Percentiles rank a stretch among this genome's conserved stretches.
Evolutionary conservation across 1,140 invertebrate genomes (phyloP).

Genomic region (Calliphora vicina): DNA sequence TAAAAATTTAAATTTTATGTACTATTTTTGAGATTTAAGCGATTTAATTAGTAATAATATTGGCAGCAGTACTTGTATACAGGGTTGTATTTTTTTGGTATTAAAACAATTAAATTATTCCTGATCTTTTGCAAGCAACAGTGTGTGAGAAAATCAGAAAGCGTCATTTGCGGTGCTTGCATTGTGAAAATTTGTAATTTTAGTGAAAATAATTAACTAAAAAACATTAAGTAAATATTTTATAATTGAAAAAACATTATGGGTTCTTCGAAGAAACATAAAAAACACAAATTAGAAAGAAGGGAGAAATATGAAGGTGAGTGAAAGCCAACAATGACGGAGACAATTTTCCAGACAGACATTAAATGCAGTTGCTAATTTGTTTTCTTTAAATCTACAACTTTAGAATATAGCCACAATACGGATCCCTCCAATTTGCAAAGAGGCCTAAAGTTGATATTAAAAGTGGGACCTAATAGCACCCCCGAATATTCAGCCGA

Average conservation of each 20-base stretch:
- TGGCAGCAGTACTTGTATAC: too few relatives aligned
- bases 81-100: neutral
- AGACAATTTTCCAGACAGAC: neutral
- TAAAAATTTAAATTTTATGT: too few relatives aligned
- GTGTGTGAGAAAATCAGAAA: neutral
- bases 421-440: constrained; percentile 66
- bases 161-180: constrained; percentile 14
- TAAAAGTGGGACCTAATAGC: constrained; percentile 78
- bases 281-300: constrained; percentile 76
- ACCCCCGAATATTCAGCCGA: constrained; percentile 73
- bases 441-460: constrained; percentile 75
- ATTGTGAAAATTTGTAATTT: constrained; percentile 16
- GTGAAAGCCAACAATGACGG: constrained; percentile 35
- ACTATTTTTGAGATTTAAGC: too few relatives aligned
- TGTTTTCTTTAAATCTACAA: neutral
- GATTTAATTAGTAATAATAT: too few relatives aligned
- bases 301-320: constrained; percentile 72
- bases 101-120: neutral
- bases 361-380: neutral
- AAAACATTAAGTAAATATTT: neutral
- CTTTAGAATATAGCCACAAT: constrained; percentile 62
- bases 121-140: neutral
- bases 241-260: constrained; percentile 38
- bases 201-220: constrained; percentile 1
- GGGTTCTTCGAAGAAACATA: constrained; percentile 73